Conservation (phyloP, 2,113 vertebrate species). For the Menura novaehollandiae region DNA sequence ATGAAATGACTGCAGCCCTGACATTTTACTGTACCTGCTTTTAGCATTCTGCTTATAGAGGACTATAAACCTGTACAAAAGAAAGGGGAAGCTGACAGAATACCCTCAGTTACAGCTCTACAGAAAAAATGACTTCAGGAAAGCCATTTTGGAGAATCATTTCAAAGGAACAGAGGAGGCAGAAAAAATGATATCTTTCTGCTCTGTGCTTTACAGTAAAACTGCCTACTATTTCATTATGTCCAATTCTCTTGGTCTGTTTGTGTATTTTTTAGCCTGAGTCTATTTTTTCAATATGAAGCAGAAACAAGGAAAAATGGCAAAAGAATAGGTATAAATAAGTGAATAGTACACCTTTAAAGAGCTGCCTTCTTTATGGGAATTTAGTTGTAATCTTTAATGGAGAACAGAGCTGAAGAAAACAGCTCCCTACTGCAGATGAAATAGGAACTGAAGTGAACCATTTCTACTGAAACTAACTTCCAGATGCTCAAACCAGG, state of each 20-base stretch:
- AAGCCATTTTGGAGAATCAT: conserved; percentile 36
- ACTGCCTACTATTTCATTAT: conserved; percentile 29
- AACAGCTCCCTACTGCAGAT: neutral
- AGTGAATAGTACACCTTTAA: neutral
- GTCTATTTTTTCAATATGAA: neutral
- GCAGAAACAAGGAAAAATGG: neutral
- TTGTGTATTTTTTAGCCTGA: neutral
- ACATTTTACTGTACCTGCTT: neutral
- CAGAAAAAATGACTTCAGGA: conserved; percentile 28
- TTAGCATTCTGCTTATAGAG: conserved; percentile 25
- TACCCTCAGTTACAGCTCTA: neutral
- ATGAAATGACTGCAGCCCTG: neutral
- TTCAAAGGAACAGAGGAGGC: conserved; percentile 6
- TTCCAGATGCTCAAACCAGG: neutral
- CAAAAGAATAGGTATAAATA: neutral
- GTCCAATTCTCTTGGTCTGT: neutral
- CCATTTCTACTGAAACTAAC: neutral
- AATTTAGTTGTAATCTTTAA: neutral
- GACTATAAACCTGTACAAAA: conserved; percentile 12
- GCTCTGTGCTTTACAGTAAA: neutral
- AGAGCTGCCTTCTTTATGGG: neutral
- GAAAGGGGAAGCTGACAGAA: conserved; percentile 5
- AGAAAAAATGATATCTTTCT: conserved; percentile 23
- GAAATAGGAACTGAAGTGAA: neutral
- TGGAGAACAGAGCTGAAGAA: neutral